These are phyloP conservation scores for Grammomys surdaster DNA, from an alignment of 2,113 vertebrate species.

Conservation along the genomic window DNA sequence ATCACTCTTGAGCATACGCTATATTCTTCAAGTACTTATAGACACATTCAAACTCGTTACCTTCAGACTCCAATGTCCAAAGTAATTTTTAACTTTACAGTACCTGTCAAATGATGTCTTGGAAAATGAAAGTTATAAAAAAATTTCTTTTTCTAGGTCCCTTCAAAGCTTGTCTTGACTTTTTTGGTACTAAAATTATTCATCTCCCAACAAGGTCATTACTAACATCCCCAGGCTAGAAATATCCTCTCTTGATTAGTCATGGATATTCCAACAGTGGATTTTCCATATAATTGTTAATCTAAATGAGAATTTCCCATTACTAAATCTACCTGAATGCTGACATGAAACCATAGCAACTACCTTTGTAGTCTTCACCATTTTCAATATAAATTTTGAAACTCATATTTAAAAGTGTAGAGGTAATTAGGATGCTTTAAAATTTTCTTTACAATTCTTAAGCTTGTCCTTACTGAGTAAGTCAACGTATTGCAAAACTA, in stretches of 20 bases:
- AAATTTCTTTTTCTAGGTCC: background rate
- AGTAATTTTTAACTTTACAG: conserved; percentile 1
- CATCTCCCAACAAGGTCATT: background rate
- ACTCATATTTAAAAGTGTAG: background rate
- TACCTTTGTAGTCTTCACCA: background rate
- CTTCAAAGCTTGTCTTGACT: background rate
- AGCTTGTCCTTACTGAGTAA: background rate
- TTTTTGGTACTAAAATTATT: conserved; percentile 24
- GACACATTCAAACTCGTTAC: background rate
- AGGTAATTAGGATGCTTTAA: background rate
- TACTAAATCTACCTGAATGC: background rate
- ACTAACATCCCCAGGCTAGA: background rate
- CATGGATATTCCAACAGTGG: background rate
- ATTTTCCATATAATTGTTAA: background rate
- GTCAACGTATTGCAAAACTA: background rate
- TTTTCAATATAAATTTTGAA: background rate
- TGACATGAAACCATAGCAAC: background rate
- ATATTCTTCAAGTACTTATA: background rate
- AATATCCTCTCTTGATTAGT: background rate
- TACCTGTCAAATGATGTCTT: background rate
- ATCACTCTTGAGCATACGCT: background rate
- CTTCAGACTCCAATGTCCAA: background rate
- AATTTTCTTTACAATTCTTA: background rate
- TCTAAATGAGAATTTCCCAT: background rate
- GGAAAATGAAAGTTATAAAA: conserved; percentile 11